Evolutionary conservation across 2,797 vertebrate species (phyloP).

Genomic region (Bufotes viridis): DNA sequence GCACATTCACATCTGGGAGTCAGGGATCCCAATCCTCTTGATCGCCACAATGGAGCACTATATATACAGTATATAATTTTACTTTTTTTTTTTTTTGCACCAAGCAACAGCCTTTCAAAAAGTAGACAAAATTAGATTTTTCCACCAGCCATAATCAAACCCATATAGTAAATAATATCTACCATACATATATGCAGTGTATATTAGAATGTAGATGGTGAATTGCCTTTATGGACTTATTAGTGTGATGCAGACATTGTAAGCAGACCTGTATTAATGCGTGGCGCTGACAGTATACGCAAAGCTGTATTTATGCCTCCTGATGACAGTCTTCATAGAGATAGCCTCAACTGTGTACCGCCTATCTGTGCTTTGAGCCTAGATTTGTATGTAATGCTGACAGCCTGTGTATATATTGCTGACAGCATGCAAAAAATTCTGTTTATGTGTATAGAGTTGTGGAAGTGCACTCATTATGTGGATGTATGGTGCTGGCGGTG

Average conservation of each 20-base stretch:
- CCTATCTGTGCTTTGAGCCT: constrained; percentile 26
- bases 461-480: constrained; percentile 59
- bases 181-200: not conserved
- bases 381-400: constrained; percentile 39
- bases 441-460: constrained; percentile 57
- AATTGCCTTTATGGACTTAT: not conserved
- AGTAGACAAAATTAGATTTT: too few relatives aligned
- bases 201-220: not conserved
- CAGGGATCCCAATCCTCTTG: too few relatives aligned
- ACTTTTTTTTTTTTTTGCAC: too few relatives aligned
- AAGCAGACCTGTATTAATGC: constrained; percentile 36
- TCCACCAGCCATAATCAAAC: not conserved
- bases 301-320: constrained; percentile 47
- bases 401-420: constrained; percentile 58
- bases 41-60: too few relatives aligned
- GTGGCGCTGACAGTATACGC: constrained; percentile 39
- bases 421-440: constrained; percentile 55
- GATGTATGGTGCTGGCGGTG: constrained; percentile 51
- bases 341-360: not conserved
- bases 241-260: constrained; percentile 26
- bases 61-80: too few relatives aligned
- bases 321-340: constrained; percentile 28
- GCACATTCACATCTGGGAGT: too few relatives aligned
- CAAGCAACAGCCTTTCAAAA: too few relatives aligned
- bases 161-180: not conserved